Evolutionary conservation across 53 echinoderm and acorn worm genomes (phyloP).

Genomic region (Hippasteria phrygiana): DNA sequence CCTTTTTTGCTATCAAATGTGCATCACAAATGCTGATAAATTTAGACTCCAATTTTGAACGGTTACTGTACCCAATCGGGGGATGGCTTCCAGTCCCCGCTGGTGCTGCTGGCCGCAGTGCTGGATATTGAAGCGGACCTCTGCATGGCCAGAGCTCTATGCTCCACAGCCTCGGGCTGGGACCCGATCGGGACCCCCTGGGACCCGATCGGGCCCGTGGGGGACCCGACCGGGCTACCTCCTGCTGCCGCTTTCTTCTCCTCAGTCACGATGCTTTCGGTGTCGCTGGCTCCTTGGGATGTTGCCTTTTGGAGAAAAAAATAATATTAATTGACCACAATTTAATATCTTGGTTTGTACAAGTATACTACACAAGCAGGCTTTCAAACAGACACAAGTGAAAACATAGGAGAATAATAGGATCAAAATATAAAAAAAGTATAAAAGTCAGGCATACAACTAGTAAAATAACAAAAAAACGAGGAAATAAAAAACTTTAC

Average conservation of each 20-base stretch:
- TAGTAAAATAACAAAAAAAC: no score
- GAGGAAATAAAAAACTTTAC: no score
- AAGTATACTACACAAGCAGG: no score
- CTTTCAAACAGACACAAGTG: no score
- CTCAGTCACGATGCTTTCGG: slow-evolving; percentile 88
- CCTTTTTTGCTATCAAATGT: no score
- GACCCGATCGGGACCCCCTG: slow-evolving; percentile 52
- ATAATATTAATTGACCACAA: neutral
- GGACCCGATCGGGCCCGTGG: slow-evolving; percentile 39
- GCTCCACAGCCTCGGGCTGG: slow-evolving; percentile 59
- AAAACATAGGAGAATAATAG: no score
- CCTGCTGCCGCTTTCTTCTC: slow-evolving; percentile 60
- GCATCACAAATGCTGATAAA: no score
- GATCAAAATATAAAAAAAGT: no score
- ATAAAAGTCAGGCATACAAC: no score
- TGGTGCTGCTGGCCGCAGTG: slow-evolving; percentile 72
- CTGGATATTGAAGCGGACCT: slow-evolving; percentile 89
- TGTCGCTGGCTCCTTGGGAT: slow-evolving; percentile 81
- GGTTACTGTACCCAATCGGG: slow-evolving; percentile 99
- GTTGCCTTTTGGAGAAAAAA: slow-evolving; percentile 27
- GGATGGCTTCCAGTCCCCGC: slow-evolving; percentile 90
- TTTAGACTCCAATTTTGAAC: no score
- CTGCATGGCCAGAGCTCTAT: slow-evolving; percentile 57
- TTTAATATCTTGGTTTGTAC: no score
- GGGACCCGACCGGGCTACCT: slow-evolving; percentile 9